Evolutionary conservation across 1,140 invertebrate species (phyloP).

Genomic region (Aphaenogaster rudis): DNA sequence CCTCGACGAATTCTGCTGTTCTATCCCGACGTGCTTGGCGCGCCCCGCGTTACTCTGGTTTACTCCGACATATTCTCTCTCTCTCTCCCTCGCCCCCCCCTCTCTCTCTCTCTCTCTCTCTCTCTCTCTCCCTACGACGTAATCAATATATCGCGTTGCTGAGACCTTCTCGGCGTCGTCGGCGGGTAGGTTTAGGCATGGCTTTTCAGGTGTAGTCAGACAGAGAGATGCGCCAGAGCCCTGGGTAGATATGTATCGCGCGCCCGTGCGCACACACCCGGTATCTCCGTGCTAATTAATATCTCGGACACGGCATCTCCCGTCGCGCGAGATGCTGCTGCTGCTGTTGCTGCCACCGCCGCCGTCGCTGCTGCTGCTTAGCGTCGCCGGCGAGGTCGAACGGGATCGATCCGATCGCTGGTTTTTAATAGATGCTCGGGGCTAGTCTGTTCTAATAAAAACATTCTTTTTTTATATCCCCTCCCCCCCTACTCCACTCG

Average conservation of each 20-base stretch:
- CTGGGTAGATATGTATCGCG: conserved; percentile 44
- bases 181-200: conserved; percentile 45
- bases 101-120: conserved; percentile 9
- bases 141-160: conserved; percentile 62
- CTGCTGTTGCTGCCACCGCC: neutral
- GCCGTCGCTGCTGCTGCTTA: neutral
- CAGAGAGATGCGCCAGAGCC: conserved; percentile 36
- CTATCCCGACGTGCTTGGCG: conserved; percentile 52
- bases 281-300: conserved; percentile 59
- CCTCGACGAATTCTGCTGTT: conserved; percentile 59
- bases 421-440: conserved; percentile 43
- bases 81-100: neutral
- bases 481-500: neutral
- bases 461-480: conserved; percentile 14
- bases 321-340: neutral
- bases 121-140: conserved; percentile 28
- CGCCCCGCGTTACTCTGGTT: conserved; percentile 50
- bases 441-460: conserved; percentile 27
- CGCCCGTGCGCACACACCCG: conserved; percentile 3
- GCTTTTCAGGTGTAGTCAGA: conserved; percentile 52
- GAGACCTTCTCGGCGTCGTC: conserved; percentile 57
- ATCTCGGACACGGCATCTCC: conserved; percentile 50
- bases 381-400: conserved; percentile 22
- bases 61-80: conserved; percentile 42
- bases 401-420: conserved; percentile 27